Base-by-base conservation (phyloP, 2,888 invertebrate species). In the Pachliopta kotzebuea region DNA sequence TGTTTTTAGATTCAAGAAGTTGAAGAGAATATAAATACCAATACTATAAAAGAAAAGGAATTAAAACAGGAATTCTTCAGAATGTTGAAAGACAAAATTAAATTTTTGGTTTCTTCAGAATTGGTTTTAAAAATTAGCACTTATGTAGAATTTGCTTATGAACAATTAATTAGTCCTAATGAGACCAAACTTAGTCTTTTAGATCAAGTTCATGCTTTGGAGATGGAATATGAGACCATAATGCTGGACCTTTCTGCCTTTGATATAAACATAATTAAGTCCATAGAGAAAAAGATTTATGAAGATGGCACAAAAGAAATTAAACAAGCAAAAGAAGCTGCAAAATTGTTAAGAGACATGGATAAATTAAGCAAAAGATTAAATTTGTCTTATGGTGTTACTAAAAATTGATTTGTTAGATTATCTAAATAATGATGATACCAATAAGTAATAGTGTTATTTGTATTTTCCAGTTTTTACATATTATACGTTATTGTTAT, bases 131-230 rank as follows among this genome's bases (percentile, higher is more conserved):
- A 93, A 76, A 81, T 95, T 66, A 91, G 92, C 66, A 93, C 94
- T 42, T 94, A 93, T 71, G 92, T 95, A 4, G 94, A 95, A 79
- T 94, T 94, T 74, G 89, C 94, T 0, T 95, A 94, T 75, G 94
- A 94, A 77, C 86, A 91, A 45, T 84, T 94, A 24, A 88, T 95
- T 45, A 93, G 92, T 0, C 86, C 93, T 0, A 94, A 94, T 73
- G 94, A 94, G 68, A 93, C 93, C 0, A 93, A 93, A 71, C 80
- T 94, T 14, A 91, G 88, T 67, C 86, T 92, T 59, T 86, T 92
- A 66, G 90, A 93, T 9, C 94, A 95, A 94, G 93, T 93, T 83
- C 81, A 86, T 65, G 88, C 90, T 24, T 86, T 95, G 58, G 95
- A 95, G 79, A 84, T 70, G 53, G 91, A 91, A 74, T 91, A 88